Conservation (phyloP, 2,888 invertebrate species). For the Baccha elongata region DNA sequence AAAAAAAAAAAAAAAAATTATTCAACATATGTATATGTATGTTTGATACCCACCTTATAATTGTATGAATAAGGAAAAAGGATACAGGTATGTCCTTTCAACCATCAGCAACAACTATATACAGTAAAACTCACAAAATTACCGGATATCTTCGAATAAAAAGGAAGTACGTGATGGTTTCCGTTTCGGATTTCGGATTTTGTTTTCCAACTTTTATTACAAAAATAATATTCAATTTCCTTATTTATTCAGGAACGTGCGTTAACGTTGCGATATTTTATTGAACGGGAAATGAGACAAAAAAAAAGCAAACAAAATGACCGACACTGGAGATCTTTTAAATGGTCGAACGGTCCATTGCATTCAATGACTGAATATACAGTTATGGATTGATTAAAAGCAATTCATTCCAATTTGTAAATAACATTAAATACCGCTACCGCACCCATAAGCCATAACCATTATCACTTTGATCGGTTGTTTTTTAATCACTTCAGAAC, state of each 20-base stretch:
- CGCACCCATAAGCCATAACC: constrained; percentile 28
- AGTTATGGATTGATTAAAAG: constrained; percentile 13
- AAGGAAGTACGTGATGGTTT: neutral
- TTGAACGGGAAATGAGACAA: neutral
- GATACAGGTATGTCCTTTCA: neutral
- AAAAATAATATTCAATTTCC: constrained; percentile 2
- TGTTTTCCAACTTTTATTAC: neutral
- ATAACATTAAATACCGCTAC: constrained; percentile 41
- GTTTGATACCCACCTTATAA: neutral
- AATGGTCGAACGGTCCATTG: constrained; percentile 12
- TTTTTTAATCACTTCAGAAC: constrained; percentile 20
- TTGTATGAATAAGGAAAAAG: neutral
- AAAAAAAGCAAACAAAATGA: neutral
- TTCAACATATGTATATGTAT: too few species aligned
- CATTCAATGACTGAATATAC: neutral
- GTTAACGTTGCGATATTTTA: neutral
- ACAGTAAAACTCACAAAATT: neutral
- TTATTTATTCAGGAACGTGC: neutral
- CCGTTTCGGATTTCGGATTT: neutral
- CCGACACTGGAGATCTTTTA: neutral
- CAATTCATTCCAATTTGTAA: constrained; percentile 33
- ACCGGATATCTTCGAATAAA: neutral
- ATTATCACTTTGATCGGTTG: neutral
- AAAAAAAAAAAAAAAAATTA: neutral
- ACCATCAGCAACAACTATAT: neutral